Evolutionary conservation across 2,888 invertebrate genomes (phyloP).

Genomic region (Himalopsyche anomala): DNA sequence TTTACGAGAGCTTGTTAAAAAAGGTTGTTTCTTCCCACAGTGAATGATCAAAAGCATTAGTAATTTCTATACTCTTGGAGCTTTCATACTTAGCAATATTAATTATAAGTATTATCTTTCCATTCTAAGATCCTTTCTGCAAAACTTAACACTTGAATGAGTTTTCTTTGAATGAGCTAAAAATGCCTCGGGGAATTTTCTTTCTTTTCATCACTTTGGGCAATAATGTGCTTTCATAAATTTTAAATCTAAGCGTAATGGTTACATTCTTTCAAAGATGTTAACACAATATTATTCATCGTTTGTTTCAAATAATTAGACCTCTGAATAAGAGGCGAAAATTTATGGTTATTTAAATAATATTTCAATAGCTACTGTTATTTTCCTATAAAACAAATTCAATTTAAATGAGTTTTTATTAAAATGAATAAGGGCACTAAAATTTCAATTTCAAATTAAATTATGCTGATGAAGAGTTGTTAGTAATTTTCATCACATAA

Average conservation of each 20-base stretch:
- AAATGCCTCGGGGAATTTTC: slow-evolving; percentile 52
- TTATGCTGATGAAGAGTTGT: too few relatives aligned
- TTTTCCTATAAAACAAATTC: neutral
- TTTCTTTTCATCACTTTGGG: slow-evolving; percentile 48
- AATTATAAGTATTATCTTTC: slow-evolving; percentile 56
- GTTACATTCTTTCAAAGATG: slow-evolving; percentile 8
- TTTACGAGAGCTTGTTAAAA: neutral
- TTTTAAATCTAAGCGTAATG: slow-evolving; percentile 48
- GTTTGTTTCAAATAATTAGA: slow-evolving; percentile 16
- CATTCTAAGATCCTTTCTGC: slow-evolving; percentile 50
- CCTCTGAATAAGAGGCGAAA: neutral
- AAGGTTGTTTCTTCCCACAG: slow-evolving; percentile 1
- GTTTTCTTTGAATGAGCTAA: slow-evolving; percentile 48
- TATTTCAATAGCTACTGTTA: neutral
- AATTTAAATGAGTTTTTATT: neutral
- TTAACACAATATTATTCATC: slow-evolving; percentile 34
- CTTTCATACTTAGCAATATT: slow-evolving; percentile 45
- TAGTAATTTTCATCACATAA: too few relatives aligned
- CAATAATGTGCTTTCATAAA: slow-evolving; percentile 50
- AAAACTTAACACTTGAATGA: slow-evolving; percentile 51
- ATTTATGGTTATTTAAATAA: neutral
- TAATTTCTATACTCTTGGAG: neutral
- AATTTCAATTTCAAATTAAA: too few relatives aligned
- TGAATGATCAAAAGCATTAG: slow-evolving; percentile 34
- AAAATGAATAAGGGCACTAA: too few relatives aligned